Evolutionary conservation across 2,888 invertebrate species (phyloP).

Genomic region (Conomelus anceps): DNA sequence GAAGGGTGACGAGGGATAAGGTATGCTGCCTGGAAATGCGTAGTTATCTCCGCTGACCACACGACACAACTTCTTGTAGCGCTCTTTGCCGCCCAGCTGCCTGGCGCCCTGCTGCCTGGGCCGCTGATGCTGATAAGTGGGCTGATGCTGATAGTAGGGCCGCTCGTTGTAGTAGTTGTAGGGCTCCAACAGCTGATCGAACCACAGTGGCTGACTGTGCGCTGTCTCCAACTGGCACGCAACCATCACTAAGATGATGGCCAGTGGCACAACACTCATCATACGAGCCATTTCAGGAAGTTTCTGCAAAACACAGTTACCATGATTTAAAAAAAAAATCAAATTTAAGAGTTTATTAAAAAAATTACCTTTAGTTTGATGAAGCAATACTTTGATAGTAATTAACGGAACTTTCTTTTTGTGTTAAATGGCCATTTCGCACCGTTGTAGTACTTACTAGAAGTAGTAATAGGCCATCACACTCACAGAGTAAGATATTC

Average conservation of each 20-base stretch:
- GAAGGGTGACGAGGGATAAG: conserved; percentile 53
- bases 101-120: neutral
- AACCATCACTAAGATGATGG: neutral
- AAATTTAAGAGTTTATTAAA: neutral
- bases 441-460: too few relatives aligned
- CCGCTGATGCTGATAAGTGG: neutral
- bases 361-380: too few relatives aligned
- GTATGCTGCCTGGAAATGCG: conserved; percentile 50
- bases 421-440: too few relatives aligned
- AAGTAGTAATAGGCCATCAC: too few relatives aligned
- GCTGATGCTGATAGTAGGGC: neutral
- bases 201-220: neutral
- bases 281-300: neutral
- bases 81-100: conserved; percentile 33
- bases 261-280: neutral
- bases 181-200: neutral
- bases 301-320: too few relatives aligned
- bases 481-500: too few relatives aligned
- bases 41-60: conserved; percentile 56
- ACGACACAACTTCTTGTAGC: conserved; percentile 63
- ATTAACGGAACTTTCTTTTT: too few relatives aligned
- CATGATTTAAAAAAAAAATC: neutral
- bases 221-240: neutral
- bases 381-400: too few relatives aligned
- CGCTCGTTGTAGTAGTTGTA: neutral